Conservation (phyloP, 2,888 invertebrate genomes). For the Cephonodes hylas region DNA sequence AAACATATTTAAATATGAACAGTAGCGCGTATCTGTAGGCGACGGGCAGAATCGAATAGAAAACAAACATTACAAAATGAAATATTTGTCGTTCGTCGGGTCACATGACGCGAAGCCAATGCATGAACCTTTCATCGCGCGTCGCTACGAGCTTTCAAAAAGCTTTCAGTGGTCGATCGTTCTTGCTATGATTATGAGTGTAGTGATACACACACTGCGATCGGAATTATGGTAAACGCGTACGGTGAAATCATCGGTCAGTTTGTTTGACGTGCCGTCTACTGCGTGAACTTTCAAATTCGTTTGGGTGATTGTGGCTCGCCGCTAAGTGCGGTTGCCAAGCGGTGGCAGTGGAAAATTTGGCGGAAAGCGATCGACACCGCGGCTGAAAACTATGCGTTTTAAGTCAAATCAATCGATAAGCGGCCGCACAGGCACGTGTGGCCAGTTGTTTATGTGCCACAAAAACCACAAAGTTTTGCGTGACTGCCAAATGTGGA, state of each 20-base stretch:
- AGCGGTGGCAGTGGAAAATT: slow-evolving; percentile 71
- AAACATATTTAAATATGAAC: slow-evolving; percentile 20
- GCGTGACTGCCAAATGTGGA: slow-evolving; percentile 72
- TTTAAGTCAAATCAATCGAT: slow-evolving; percentile 77
- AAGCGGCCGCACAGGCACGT: slow-evolving; percentile 66
- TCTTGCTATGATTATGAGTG: slow-evolving; percentile 63
- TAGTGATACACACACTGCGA: slow-evolving; percentile 55
- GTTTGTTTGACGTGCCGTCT: slow-evolving; percentile 35
- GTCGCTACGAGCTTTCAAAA: slow-evolving; percentile 73
- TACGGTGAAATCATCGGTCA: slow-evolving; percentile 32
- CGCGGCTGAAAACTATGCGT: slow-evolving; percentile 71
- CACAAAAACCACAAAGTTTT: slow-evolving; percentile 74
- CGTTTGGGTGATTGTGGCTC: slow-evolving; percentile 53
- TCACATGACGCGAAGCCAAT: slow-evolving; percentile 56
- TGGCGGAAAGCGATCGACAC: slow-evolving; percentile 70
- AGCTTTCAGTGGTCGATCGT: slow-evolving; percentile 74
- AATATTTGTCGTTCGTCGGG: slow-evolving; percentile 12
- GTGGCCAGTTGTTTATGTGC: slow-evolving; percentile 76
- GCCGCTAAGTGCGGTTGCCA: slow-evolving; percentile 65
- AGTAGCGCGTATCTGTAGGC: slow-evolving; percentile 11
- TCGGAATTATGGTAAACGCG: slow-evolving; percentile 47
- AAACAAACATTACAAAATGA: slow-evolving; percentile 1
- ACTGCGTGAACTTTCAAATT: slow-evolving; percentile 48
- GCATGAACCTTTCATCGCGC: slow-evolving; percentile 70
- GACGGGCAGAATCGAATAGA: background rate